Evolutionary conservation across 2,888 invertebrate genomes (phyloP).

Genomic region (Villa cingulata): DNA sequence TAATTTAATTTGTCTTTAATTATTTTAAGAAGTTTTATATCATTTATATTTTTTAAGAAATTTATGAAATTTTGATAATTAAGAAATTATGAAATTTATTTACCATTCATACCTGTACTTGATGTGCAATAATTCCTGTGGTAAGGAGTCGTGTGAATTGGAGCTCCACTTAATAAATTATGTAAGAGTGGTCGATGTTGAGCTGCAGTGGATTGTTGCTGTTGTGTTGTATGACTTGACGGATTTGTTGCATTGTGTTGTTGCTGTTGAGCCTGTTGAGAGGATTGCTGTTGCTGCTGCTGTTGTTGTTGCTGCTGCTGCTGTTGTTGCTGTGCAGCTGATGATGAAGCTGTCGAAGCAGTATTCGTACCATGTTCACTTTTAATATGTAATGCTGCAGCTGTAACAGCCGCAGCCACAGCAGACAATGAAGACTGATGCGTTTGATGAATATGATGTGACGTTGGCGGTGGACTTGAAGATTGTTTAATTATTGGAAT

Average conservation of each 20-base stretch:
- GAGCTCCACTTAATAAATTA: constrained; percentile 34
- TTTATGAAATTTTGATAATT: no score
- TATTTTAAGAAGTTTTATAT: no score
- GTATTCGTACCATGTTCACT: constrained; percentile 25
- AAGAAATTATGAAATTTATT: no score
- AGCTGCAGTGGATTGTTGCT: constrained; percentile 28
- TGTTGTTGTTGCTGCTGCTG: constrained; percentile 18
- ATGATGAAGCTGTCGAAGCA: constrained; percentile 23
- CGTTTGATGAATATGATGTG: constrained; percentile 25
- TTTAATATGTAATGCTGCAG: constrained; percentile 29
- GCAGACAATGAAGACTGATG: constrained; percentile 19
- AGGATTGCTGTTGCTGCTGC: constrained; percentile 13
- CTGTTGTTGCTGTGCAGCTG: constrained; percentile 16
- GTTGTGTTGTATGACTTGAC: constrained; percentile 17
- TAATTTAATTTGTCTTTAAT: no score
- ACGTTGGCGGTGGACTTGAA: constrained; percentile 34
- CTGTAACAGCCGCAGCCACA: constrained; percentile 13
- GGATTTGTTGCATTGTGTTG: constrained; percentile 10
- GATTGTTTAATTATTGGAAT: constrained; percentile 38
- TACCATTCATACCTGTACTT: constrained; percentile 37
- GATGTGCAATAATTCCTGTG: constrained; percentile 36
- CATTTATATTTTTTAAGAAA: no score
- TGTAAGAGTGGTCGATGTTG: constrained; percentile 34
- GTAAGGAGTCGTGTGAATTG: constrained; percentile 34
- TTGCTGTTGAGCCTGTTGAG: no score